Evolutionary conservation across 2,888 invertebrate genomes (phyloP).

Genomic region (Drosophila mayaguana): DNA sequence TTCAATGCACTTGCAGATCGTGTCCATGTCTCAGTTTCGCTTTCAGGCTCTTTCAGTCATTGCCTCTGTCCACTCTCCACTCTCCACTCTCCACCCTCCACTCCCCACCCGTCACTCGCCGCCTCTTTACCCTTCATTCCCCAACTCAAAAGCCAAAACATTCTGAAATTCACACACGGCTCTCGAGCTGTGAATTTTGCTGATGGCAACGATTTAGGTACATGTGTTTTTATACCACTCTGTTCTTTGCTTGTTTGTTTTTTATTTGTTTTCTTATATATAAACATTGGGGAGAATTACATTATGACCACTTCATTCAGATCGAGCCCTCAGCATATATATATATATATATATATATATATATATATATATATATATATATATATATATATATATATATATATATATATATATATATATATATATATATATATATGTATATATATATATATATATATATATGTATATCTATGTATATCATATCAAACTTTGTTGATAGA

Average conservation of each 20-base stretch:
- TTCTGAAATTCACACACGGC: conserved; percentile 46
- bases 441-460: too few species aligned
- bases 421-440: not conserved
- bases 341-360: not conserved
- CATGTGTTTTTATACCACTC: conserved; percentile 43
- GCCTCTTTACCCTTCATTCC: not conserved
- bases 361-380: too few species aligned
- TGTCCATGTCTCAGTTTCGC: conserved; percentile 30
- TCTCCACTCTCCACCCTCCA: not conserved
- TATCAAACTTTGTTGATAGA: too few species aligned
- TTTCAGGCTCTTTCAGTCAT: not conserved
- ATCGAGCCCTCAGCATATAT: not conserved
- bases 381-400: too few species aligned
- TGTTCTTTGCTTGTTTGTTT: not conserved
- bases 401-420: not conserved
- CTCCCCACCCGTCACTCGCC: not conserved
- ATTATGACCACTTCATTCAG: conserved; percentile 3
- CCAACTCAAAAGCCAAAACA: conserved; percentile 18
- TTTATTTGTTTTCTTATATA: conserved; percentile 1
- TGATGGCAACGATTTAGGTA: conserved; percentile 52
- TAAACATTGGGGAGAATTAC: conserved; percentile 4
- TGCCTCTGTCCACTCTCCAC: not conserved
- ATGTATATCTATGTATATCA: too few species aligned
- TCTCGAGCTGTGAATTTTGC: conserved; percentile 44
- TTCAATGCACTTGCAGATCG: conserved; percentile 18